Percentiles rank a stretch among this genome's conserved stretches.
Conservation (phyloP, 1,140 invertebrate species). For the Hermetia illucens region DNA sequence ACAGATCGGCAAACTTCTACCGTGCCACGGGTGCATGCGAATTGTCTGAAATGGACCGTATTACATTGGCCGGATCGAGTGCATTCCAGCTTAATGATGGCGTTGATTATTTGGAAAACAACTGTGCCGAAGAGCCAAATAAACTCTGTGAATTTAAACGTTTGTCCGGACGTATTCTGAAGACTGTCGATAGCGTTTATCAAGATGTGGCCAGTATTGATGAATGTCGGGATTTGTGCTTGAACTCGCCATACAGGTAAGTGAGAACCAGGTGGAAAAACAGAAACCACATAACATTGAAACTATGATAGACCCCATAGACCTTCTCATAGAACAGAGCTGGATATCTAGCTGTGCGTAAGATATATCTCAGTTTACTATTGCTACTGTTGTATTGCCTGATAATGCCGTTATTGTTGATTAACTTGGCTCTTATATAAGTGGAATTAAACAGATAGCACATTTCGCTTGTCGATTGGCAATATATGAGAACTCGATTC, state of each 20-base stretch:
- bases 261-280: no score
- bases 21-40: constrained; percentile 68
- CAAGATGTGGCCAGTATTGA: constrained; percentile 75
- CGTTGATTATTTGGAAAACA: constrained; percentile 76
- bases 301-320: no score
- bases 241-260: constrained; percentile 64
- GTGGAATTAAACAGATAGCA: no score
- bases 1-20: constrained; percentile 79
- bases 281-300: no score
- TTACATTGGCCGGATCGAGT: constrained; percentile 64
- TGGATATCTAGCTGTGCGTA: no score
- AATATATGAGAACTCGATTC: no score
- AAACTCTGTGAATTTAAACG: constrained; percentile 89
- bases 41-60: constrained; percentile 79
- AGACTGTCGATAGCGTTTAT: constrained; percentile 87
- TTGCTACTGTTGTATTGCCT: no score
- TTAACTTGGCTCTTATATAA: no score
- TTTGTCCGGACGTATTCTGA: constrained; percentile 70
- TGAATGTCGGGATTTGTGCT: constrained; percentile 74
- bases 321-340: no score
- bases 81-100: constrained; percentile 56
- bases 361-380: no score
- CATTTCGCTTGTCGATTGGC: no score
- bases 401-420: no score
- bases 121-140: constrained; percentile 78